phyloP scores from a whole-genome alignment of 2,797 vertebrate species.

The Arnoldichthys spilopterus region DNA sequence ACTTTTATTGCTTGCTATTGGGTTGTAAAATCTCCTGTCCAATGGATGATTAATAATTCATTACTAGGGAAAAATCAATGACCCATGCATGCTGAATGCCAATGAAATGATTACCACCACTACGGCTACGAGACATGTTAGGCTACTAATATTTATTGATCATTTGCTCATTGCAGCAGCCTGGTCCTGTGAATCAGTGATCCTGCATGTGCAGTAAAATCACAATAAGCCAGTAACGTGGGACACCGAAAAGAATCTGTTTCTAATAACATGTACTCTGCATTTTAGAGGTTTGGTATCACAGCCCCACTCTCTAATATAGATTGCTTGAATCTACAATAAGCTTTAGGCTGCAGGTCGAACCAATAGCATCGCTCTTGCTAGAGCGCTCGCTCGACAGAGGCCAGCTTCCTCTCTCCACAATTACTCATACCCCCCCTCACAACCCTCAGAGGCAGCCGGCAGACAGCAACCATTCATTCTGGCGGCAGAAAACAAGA shows the following conservation, averaged over 20 bases:
- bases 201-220: slow-evolving; percentile 7
- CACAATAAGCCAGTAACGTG: not conserved
- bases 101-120: slow-evolving; percentile 33
- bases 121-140: slow-evolving; percentile 11
- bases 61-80: slow-evolving; percentile 46
- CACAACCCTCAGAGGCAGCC: slow-evolving; percentile 52
- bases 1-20: slow-evolving; percentile 44
- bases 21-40: slow-evolving; percentile 42
- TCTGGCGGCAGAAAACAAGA: slow-evolving; percentile 56
- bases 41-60: slow-evolving; percentile 52
- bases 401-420: slow-evolving; percentile 34
- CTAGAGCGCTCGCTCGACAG: slow-evolving; percentile 15
- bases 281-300: slow-evolving; percentile 27
- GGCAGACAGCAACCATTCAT: slow-evolving; percentile 60
- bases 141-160: slow-evolving; percentile 33
- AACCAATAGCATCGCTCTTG: slow-evolving; percentile 47
- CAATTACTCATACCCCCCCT: slow-evolving; percentile 59
- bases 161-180: slow-evolving; percentile 7
- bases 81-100: slow-evolving; percentile 52
- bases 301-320: slow-evolving; percentile 45
- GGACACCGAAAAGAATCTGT: not conserved
- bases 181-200: not conserved
- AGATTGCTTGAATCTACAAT: slow-evolving; percentile 50
- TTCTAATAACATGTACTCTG: slow-evolving; percentile 37
- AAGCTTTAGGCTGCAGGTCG: slow-evolving; percentile 53